Percentiles rank a stretch among this genome's conserved stretches.
These are phyloP conservation scores for Luffia ferchaultella DNA, from an alignment of 2,888 invertebrate species.

Conservation along the genomic window DNA sequence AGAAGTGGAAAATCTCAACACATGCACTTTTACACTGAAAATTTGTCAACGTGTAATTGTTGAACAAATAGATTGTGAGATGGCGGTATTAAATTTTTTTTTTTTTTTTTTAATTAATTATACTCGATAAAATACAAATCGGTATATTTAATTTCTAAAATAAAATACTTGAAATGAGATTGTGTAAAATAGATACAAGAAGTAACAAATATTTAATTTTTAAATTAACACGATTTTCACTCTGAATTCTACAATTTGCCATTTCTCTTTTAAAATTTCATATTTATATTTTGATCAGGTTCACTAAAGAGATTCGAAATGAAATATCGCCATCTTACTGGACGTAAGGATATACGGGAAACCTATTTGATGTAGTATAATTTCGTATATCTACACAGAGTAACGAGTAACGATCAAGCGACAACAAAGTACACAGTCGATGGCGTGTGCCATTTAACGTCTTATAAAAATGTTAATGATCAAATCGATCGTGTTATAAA, in stretches of 20 bases:
- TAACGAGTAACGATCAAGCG: slow-evolving; percentile 44
- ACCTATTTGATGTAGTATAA: slow-evolving; percentile 40
- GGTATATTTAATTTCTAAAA: too few relatives aligned
- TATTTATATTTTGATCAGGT: not conserved
- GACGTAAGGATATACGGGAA: slow-evolving; percentile 12
- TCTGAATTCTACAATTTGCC: too few relatives aligned
- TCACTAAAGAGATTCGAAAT: not conserved
- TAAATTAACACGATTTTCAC: too few relatives aligned
- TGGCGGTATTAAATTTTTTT: slow-evolving; percentile 9
- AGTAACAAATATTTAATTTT: too few relatives aligned
- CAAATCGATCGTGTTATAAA: slow-evolving; percentile 62
- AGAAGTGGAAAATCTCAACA: not conserved
- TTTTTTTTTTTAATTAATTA: slow-evolving; percentile 6
- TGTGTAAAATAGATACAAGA: too few relatives aligned
- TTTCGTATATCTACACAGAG: slow-evolving; percentile 12
- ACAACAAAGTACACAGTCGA: slow-evolving; percentile 62
- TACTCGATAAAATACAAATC: too few relatives aligned
- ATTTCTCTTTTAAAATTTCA: too few relatives aligned
- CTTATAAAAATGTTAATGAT: slow-evolving; percentile 49
- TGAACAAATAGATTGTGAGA: slow-evolving; percentile 6
- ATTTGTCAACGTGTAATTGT: slow-evolving; percentile 1
- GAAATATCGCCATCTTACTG: not conserved
- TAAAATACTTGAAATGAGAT: too few relatives aligned
- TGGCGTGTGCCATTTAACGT: slow-evolving; percentile 61
- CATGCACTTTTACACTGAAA: not conserved